These are phyloP conservation scores for Carollia perspicillata DNA, from an alignment of 2,113 vertebrate species.

Conservation along the genomic window DNA sequence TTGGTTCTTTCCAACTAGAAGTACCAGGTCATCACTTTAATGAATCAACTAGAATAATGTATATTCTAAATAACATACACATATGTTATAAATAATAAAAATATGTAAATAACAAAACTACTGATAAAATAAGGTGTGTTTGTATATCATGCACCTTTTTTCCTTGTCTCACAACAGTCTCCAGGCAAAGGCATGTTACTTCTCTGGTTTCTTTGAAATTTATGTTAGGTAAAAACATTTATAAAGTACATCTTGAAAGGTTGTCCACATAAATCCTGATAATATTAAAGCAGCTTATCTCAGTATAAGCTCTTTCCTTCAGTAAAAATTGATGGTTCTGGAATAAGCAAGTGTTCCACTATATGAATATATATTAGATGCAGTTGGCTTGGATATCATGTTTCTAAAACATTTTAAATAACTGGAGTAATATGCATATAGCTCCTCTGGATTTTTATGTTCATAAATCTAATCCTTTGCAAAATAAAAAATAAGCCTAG, in stretches of 20 bases:
- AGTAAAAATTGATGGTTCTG: background rate
- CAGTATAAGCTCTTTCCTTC: background rate
- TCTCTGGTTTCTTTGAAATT: background rate
- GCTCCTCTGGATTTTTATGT: background rate
- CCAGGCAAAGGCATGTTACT: rapidly evolving
- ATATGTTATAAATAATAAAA: background rate
- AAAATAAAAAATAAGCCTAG: background rate
- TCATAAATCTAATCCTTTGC: background rate
- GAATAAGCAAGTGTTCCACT: background rate
- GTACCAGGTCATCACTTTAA: background rate
- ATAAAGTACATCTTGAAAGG: background rate
- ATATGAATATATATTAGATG: background rate
- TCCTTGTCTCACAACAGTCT: background rate
- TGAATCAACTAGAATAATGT: background rate
- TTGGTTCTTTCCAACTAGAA: background rate
- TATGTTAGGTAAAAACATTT: background rate
- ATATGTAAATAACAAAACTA: background rate
- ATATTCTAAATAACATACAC: background rate
- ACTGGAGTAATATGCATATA: background rate
- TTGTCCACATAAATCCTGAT: background rate
- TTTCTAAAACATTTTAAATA: background rate
- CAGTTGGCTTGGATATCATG: background rate
- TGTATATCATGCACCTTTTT: background rate
- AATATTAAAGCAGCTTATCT: background rate
- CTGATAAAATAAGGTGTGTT: background rate